Conservation (phyloP, 2,113 vertebrate species). For the Oceanodroma tethys region DNA sequence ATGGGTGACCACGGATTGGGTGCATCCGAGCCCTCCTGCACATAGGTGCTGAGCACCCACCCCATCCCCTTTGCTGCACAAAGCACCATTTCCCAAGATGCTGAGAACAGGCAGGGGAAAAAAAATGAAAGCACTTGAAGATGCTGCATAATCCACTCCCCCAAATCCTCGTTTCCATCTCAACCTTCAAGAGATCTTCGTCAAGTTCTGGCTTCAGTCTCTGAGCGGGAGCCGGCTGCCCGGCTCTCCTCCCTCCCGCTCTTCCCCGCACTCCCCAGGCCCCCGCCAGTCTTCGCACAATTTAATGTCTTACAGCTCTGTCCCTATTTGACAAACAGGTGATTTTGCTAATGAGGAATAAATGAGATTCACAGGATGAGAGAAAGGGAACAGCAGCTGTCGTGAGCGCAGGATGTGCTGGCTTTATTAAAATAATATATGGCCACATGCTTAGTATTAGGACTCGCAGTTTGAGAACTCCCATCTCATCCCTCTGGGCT, state of each 20-base stretch:
- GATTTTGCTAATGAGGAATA: conserved; percentile 82
- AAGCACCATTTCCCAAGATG: not conserved
- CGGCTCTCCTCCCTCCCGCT: not conserved
- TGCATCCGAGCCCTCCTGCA: not conserved
- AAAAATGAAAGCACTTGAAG: not conserved
- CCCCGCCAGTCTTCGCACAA: conserved; percentile 27
- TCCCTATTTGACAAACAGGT: conserved; percentile 82
- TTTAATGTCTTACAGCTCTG: conserved; percentile 72
- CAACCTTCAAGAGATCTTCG: conserved; percentile 24
- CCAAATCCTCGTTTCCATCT: not conserved
- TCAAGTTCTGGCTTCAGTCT: not conserved
- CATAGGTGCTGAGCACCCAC: not conserved
- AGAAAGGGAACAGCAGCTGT: conserved; percentile 76
- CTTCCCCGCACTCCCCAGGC: not conserved
- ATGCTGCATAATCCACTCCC: not conserved
- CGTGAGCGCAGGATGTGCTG: conserved; percentile 66
- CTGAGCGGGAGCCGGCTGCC: not conserved
- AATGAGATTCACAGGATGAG: conserved; percentile 75
- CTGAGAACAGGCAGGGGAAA: not conserved
- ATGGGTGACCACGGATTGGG: not conserved
- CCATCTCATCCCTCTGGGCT: not conserved
- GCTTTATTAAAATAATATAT: conserved; percentile 78
- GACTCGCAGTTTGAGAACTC: conserved; percentile 50
- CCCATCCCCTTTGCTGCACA: not conserved
- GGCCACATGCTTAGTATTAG: conserved; percentile 71